Evolutionary conservation across 2,888 invertebrate species (phyloP), one percentile per base, ranked within the genome.

Genomic region (Callyntrura sp.): DNA sequence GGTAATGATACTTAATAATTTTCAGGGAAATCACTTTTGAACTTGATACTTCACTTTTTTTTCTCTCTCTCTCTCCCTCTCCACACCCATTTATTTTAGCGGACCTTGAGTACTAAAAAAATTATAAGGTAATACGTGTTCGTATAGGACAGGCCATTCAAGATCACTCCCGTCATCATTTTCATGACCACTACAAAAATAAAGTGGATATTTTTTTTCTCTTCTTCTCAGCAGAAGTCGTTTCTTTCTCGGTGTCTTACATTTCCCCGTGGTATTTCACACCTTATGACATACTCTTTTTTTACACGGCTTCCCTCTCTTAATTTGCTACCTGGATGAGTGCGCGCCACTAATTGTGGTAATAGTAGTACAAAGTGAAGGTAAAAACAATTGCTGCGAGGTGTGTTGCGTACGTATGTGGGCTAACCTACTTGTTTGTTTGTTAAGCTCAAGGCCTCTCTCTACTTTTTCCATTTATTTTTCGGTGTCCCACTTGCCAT

Each of bases 371-470:
- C 23, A 62, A 20, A 62, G 60, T 62, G 60, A 62, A 62, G 60
- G 60, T 62, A 62, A 62, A 62, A 62, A 25, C 17, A 62, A 62
- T 62, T 62, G 60, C 1, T 68, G 43, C 6, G 12, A 43, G 45
- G 73, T 73, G 55, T 70, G 70, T n/a, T 43, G 3, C n/a, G 4
- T 55, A 55, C 5, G 48, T 25, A 20, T 48, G 73, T 20, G 28
- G 1, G 35, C 78, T 78, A 78, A 78, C 78, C 78, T 78, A 78
- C 78, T 78, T 78, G 78, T 78, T 78, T 78, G 78, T 78, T 78
- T 78, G 78, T 78, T 78, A 78, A 78, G 78, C 78, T 78, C 78
- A 78, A 78, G 78, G 78, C 35, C 57, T 55, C 17, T 65, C 28
- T 78, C 17, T 51, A 48, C 0, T 6, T 76, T 78, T 78, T 45